A percentile compares a stretch with the other conserved stretches of the same genome.
These are phyloP conservation scores for Stenotaenia linearis DNA, from an alignment of 2,888 invertebrate species.

Conservation along the genomic window DNA sequence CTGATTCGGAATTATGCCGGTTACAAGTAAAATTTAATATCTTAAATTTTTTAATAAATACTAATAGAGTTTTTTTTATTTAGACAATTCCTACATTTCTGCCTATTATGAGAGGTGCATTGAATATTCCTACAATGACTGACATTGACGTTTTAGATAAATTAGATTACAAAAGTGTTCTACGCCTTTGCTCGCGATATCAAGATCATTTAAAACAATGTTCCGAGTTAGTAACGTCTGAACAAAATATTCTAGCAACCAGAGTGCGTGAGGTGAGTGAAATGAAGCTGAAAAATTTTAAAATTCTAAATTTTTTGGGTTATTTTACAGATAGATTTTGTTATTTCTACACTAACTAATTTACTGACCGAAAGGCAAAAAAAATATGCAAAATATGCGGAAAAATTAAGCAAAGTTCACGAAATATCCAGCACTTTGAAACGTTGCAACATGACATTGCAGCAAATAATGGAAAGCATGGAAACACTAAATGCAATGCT, in stretches of 20 bases:
- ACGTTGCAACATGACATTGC: conserved; percentile 71
- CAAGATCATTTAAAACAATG: conserved; percentile 78
- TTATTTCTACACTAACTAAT: conserved; percentile 63
- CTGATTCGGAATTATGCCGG: conserved; percentile 68
- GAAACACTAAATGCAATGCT: conserved; percentile 77
- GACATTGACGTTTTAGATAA: conserved; percentile 83
- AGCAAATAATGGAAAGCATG: conserved; percentile 76
- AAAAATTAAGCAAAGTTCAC: conserved; percentile 73
- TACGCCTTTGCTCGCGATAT: conserved; percentile 70
- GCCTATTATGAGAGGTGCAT: conserved; percentile 83
- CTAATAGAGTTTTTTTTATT: too few species aligned
- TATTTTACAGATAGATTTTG: conserved; percentile 60
- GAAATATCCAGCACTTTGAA: conserved; percentile 76
- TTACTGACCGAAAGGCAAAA: conserved; percentile 74
- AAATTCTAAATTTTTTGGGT: background rate
- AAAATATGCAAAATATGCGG: conserved; percentile 75
- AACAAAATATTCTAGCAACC: conserved; percentile 66
- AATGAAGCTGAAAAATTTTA: background rate
- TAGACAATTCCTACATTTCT: conserved; percentile 85
- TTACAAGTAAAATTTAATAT: conserved; percentile 54
- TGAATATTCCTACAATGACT: conserved; percentile 70
- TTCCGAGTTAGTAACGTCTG: conserved; percentile 72
- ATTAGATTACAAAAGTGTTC: conserved; percentile 61
- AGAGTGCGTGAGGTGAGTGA: conserved; percentile 66
- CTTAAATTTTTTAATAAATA: too few species aligned